These are phyloP conservation scores for Brenthis daphne DNA, from an alignment of 2,888 invertebrate genomes.

Conservation along the genomic window DNA sequence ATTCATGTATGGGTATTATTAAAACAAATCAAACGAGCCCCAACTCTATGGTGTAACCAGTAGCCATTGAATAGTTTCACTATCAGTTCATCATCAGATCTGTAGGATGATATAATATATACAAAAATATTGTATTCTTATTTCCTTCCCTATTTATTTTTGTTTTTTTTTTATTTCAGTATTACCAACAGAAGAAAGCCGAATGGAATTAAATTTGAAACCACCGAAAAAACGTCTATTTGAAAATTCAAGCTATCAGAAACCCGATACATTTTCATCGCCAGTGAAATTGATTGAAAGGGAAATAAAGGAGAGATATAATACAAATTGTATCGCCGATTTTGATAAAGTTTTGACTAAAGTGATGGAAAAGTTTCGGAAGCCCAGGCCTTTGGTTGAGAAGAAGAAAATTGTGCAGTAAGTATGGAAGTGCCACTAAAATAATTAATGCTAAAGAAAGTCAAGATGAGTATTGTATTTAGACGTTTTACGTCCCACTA, in stretches of 20 bases:
- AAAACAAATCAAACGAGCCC: no score
- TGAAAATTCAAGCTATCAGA: conserved; percentile 17
- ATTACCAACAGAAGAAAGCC: conserved; percentile 44
- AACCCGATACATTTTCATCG: conserved; percentile 48
- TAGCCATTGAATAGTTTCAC: no score
- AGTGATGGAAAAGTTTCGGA: conserved; percentile 51
- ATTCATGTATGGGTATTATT: no score
- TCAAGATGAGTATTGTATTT: no score
- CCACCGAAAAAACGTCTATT: conserved; percentile 42
- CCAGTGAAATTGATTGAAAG: conserved; percentile 60
- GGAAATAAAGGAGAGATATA: conserved; percentile 45
- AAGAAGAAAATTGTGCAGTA: conserved; percentile 64
- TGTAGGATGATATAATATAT: no score
- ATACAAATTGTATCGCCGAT: conserved; percentile 29
- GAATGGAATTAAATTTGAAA: conserved; percentile 57
- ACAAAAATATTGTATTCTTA: no score
- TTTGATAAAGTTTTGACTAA: conserved; percentile 44
- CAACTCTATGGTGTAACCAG: no score
- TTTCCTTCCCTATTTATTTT: no score
- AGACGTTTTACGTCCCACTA: no score
- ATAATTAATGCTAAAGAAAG: no score
- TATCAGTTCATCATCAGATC: no score
- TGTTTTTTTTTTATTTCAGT: conserved; percentile 26
- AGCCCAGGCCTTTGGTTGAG: conserved; percentile 60
- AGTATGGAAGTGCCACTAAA: conserved; percentile 37